Percentiles rank a stretch among this genome's conserved stretches.
These are phyloP conservation scores for Sisyra nigra DNA, from an alignment of 2,888 invertebrate species.

Conservation along the genomic window DNA sequence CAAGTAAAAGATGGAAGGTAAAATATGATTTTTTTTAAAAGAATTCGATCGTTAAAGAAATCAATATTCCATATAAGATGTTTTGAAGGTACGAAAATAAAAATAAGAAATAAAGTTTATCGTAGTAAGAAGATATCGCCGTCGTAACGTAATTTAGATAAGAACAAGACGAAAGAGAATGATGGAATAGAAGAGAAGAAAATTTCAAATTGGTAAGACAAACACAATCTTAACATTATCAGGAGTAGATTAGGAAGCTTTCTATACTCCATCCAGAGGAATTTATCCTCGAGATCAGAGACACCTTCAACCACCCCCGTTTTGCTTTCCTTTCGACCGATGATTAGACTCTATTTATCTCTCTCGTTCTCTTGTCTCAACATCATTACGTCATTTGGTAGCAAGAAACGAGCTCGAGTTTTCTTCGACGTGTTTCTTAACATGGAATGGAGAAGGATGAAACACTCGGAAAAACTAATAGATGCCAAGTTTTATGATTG, in stretches of 20 bases:
- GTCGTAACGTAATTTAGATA: not conserved
- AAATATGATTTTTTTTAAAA: not conserved
- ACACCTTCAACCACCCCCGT: conserved; percentile 7
- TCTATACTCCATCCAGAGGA: too few relatives aligned
- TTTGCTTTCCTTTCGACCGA: conserved; percentile 6
- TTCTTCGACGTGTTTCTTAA: not conserved
- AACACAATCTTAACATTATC: conserved; percentile 32
- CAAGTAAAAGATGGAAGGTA: not conserved
- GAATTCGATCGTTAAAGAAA: too few relatives aligned
- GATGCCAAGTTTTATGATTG: not conserved
- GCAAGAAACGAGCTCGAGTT: not conserved
- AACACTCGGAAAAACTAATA: not conserved
- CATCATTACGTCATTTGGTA: not conserved
- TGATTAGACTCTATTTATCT: not conserved
- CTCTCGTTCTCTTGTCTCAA: not conserved
- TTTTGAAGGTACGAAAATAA: not conserved
- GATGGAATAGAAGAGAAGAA: conserved; percentile 1
- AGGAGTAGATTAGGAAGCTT: conserved; percentile 27
- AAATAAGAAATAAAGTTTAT: not conserved
- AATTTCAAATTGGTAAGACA: conserved; percentile 30
- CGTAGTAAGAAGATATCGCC: not conserved
- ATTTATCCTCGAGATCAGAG: too few relatives aligned
- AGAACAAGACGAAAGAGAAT: not conserved
- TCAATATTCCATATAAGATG: not conserved
- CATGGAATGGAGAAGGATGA: not conserved